phyloP scores from a whole-genome alignment of 1,140 invertebrate genomes.

The Drosophila gunungcola region DNA sequence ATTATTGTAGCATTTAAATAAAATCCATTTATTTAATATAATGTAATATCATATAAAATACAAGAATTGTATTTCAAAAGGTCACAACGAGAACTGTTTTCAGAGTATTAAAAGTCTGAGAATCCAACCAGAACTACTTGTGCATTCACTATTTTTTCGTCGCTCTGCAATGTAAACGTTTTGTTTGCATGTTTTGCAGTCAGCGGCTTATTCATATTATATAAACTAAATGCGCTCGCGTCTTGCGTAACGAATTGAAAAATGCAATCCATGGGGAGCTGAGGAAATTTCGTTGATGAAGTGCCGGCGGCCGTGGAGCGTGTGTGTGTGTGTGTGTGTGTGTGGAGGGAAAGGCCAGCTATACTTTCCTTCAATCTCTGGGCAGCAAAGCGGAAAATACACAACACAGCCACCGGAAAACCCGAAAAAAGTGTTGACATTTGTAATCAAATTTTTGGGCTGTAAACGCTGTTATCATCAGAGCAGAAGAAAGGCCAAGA shows the following conservation, averaged over 20 bases:
- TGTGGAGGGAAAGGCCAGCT: background rate
- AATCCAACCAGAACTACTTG: background rate
- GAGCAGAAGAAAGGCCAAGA: conserved; percentile 46
- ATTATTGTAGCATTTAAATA: no score
- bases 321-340: background rate
- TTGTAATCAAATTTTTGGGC: conserved; percentile 72
- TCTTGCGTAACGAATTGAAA: conserved; percentile 79
- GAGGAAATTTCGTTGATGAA: conserved; percentile 26
- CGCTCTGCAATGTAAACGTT: background rate
- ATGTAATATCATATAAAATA: no score
- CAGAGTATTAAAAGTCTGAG: conserved; percentile 5
- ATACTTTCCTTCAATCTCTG: conserved; percentile 23
- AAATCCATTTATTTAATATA: no score
- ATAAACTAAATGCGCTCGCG: conserved; percentile 72
- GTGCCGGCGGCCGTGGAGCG: conserved; percentile 2
- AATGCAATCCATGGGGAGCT: conserved; percentile 55
- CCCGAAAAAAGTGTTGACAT: conserved; percentile 60
- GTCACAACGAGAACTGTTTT: background rate
- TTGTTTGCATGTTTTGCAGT: conserved; percentile 41
- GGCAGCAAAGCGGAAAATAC: conserved; percentile 32
- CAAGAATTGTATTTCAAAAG: background rate
- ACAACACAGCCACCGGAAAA: conserved; percentile 29
- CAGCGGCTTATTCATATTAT: conserved; percentile 75
- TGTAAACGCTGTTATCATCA: conserved; percentile 62
- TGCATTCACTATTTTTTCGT: conserved; percentile 8